phyloP scores from a whole-genome alignment of 2,888 invertebrate species.

The Polyommatus iphigenia region DNA sequence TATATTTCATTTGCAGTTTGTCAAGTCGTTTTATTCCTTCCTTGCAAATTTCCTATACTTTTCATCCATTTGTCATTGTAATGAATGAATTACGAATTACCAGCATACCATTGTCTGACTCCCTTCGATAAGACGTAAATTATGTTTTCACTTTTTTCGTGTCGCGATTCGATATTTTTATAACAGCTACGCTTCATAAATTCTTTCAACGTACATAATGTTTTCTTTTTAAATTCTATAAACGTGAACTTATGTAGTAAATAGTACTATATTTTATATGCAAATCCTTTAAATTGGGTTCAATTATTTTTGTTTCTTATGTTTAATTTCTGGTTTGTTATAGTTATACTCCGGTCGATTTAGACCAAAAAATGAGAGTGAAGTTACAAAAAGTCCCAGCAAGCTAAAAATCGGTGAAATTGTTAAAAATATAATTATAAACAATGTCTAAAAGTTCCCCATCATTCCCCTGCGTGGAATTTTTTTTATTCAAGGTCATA shows the following conservation, averaged over 20 bases:
- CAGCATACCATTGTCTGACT: slow-evolving; percentile 46
- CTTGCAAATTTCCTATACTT: slow-evolving; percentile 62
- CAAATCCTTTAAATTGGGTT: background rate
- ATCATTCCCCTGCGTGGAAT: no score
- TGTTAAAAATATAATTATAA: no score
- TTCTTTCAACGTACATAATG: slow-evolving; percentile 43
- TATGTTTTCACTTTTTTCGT: slow-evolving; percentile 43
- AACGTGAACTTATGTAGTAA: slow-evolving; percentile 37
- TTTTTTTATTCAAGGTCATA: no score
- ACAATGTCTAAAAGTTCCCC: no score
- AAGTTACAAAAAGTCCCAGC: no score
- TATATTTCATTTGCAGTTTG: slow-evolving; percentile 48
- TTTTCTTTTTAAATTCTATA: slow-evolving; percentile 37
- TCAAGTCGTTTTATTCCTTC: slow-evolving; percentile 62
- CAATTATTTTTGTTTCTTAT: background rate
- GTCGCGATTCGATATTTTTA: slow-evolving; percentile 45
- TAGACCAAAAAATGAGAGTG: no score
- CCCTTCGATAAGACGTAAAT: slow-evolving; percentile 47
- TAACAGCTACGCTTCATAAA: slow-evolving; percentile 44
- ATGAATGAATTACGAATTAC: slow-evolving; percentile 48
- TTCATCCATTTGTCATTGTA: slow-evolving; percentile 70
- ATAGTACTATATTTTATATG: background rate
- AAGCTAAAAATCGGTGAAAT: no score
- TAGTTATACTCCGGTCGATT: no score
- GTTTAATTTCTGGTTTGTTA: no score